Percentiles rank a stretch among this genome's conserved stretches.
phyloP scores from a whole-genome alignment of 2,888 invertebrate genomes.

The Stenichneumon culpator region DNA sequence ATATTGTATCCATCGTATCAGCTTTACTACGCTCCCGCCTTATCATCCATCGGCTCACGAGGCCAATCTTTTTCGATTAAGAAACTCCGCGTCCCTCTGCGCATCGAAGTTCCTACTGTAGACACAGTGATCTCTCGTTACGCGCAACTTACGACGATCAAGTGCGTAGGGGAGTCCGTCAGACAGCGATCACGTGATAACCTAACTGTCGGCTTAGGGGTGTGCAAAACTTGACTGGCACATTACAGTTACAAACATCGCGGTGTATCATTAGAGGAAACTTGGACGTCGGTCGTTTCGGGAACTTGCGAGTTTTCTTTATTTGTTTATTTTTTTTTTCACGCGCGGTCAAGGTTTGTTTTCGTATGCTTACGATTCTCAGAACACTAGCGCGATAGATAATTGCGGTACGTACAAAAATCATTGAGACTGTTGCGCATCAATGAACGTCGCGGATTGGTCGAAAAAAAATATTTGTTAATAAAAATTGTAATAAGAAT shows the following conservation, averaged over 20 bases:
- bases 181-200: slow-evolving; percentile 47
- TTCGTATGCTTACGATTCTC: not conserved
- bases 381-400: not conserved
- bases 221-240: not conserved
- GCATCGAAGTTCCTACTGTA: slow-evolving; percentile 2
- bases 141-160: not conserved
- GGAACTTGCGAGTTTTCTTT: not conserved
- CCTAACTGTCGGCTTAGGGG: slow-evolving; percentile 37
- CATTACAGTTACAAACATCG: not conserved
- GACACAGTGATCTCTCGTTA: slow-evolving; percentile 3
- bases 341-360: not conserved
- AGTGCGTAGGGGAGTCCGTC: slow-evolving; percentile 46
- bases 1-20: not conserved
- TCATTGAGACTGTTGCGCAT: not conserved
- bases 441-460: not conserved
- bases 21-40: not conserved
- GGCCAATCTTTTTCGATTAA: not conserved
- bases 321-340: not conserved
- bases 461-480: not conserved
- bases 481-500: not conserved
- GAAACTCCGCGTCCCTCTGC: not conserved
- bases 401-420: not conserved
- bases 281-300: not conserved
- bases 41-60: not conserved
- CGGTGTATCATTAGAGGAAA: not conserved